Percentiles rank a stretch among this genome's conserved stretches.
Evolutionary conservation across 2,113 vertebrate species (phyloP).

Genomic region (Pelecanus crispus): DNA sequence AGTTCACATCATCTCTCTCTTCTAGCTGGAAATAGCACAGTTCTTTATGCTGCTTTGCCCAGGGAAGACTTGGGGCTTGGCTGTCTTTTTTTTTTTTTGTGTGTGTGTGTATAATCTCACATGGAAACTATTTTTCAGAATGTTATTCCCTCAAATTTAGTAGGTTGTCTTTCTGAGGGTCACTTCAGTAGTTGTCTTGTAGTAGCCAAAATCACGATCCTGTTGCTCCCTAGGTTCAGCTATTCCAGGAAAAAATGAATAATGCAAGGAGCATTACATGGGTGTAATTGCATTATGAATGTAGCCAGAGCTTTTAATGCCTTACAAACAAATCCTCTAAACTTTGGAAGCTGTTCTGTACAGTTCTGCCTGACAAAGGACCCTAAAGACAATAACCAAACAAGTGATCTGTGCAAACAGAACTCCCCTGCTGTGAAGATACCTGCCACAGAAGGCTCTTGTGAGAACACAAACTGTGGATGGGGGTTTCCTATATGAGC

Average conservation of each 20-base stretch:
- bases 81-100: neutral
- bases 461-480: neutral
- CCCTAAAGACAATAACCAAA: neutral
- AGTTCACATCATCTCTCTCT: neutral
- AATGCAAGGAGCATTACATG: neutral
- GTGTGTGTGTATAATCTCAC: neutral
- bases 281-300: neutral
- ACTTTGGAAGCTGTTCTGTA: neutral
- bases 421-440: neutral
- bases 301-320: neutral
- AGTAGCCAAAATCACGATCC: neutral
- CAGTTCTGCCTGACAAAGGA: neutral
- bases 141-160: neutral
- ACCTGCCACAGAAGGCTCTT: neutral
- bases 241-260: neutral
- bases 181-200: neutral
- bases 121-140: neutral
- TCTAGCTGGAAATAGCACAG: neutral
- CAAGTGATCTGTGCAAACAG: neutral
- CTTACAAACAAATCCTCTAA: neutral
- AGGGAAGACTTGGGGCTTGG: neutral
- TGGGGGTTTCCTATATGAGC: neutral
- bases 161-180: neutral
- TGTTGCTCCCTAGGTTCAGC: neutral
- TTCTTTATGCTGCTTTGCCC: neutral